Base-by-base conservation (phyloP, 1,140 invertebrate species). In the Penaeus vannamei region DNA sequence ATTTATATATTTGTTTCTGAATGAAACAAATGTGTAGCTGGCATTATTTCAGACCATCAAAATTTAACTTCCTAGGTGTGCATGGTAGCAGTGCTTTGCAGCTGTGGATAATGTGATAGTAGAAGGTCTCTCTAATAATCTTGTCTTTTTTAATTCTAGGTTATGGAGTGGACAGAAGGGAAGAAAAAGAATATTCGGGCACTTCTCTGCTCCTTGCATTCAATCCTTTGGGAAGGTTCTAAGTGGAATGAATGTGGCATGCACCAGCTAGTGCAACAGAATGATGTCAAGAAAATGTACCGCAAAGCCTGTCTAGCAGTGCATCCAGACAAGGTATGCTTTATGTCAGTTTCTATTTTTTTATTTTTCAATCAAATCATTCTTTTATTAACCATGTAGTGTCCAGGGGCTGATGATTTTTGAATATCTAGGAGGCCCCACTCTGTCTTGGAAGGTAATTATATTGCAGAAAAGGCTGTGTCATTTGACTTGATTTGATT, bases 131-230 rank as follows among this genome's bases (percentile, higher is more conserved):
- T 17, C 32, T 90, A 22, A 64, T 77, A 46, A 26, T 77, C 61
- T 3, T 87, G 59, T 22, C 46, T 84, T 84, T 80, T 91, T 81
- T 90, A 80, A 80, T 90, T 91, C 90, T 91, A 95, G 95, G 94
- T 96, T 69, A 92, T 94, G 88, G 95, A 96, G 90, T 97, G 98
- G 98, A 97, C 95, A 46, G 97, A 99, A 92, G 98, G 98, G 4
- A 99, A 99, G 93, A 98, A 98, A 92, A 95, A 96, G 79, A 99
- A 99, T 93, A 98, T 99, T 89, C 95, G 99, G 83, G 98, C 98
- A 0, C 93, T 99, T 20, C 93, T 99, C 0, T 98, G 98, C 92
- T 98, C 98, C 0, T 94, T 99, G 92, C 97, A 99, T 92, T 97
- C 96, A 0, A 96, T 99, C 17, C 93, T 99, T 46, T 99, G 99